These are phyloP conservation scores for human (Homo sapiens) DNA, from an alignment of 2,113 vertebrate species.

Conservation along the genomic window DNA sequence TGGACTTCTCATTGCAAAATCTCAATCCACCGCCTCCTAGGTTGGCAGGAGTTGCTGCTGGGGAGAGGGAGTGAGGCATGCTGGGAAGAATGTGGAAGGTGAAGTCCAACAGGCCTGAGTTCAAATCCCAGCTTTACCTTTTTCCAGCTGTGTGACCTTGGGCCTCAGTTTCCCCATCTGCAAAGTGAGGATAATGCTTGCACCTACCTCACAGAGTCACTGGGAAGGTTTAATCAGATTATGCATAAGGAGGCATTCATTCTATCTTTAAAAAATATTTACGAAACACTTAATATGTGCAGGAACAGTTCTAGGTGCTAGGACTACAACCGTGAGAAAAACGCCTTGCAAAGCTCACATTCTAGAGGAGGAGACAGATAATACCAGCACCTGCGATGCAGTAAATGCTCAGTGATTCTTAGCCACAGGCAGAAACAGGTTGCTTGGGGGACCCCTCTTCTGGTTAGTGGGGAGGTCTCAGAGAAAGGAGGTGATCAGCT, in stretches of 20 bases:
- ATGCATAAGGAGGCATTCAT: not conserved
- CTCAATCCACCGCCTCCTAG: not conserved
- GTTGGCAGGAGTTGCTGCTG: not conserved
- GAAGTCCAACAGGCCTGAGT: not conserved
- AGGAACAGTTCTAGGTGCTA: no score
- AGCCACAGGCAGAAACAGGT: not conserved
- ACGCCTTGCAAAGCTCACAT: fast-evolving
- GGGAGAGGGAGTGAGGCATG: not conserved
- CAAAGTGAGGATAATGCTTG: not conserved
- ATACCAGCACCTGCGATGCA: no score
- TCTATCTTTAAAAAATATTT: no score
- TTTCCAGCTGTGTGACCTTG: not conserved
- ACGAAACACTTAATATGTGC: not conserved
- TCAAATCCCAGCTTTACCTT: not conserved
- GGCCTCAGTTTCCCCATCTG: not conserved
- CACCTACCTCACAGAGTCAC: no score
- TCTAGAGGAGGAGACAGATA: not conserved
- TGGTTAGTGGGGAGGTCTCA: not conserved
- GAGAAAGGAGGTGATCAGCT: no score
- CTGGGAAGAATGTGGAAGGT: not conserved
- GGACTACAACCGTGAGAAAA: not conserved
- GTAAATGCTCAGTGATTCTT: not conserved
- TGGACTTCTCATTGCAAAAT: not conserved
- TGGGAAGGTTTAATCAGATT: not conserved
- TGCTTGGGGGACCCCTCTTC: not conserved